Conservation (phyloP, 2,113 vertebrate species). For the Myocastor coypus region DNA sequence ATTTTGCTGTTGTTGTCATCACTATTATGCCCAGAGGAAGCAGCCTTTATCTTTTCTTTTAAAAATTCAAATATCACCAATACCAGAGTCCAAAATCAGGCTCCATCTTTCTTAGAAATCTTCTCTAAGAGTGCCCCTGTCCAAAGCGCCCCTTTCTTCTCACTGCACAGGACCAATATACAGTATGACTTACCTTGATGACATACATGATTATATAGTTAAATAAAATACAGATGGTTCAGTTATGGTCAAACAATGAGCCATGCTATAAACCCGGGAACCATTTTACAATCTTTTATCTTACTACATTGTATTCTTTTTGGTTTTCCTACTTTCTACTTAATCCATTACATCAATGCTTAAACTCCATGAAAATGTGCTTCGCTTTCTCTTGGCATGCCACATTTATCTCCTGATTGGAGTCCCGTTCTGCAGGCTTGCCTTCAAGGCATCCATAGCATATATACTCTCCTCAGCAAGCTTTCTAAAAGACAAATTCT, state of each 20-base stretch:
- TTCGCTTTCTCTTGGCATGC: neutral
- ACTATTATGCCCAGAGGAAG: neutral
- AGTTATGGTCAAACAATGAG: neutral
- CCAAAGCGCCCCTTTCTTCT: neutral
- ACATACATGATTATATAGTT: neutral
- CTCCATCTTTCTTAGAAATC: neutral
- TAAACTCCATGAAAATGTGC: neutral
- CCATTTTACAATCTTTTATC: neutral
- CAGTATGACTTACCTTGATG: neutral
- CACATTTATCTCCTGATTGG: neutral
- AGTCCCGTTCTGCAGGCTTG: neutral
- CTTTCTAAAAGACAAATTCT: neutral
- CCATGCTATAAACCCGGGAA: neutral
- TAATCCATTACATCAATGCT: neutral
- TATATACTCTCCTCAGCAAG: neutral
- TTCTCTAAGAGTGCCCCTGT: neutral
- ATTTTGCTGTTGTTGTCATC: neutral
- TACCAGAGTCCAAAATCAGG: neutral
- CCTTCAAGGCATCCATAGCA: neutral
- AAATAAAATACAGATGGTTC: constrained; percentile 20
- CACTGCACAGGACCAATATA: neutral
- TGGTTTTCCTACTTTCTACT: neutral
- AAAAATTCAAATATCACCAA: neutral
- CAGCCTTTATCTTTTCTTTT: neutral
- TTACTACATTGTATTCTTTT: neutral